These are phyloP conservation scores for Saiga tatarica DNA, from an alignment of 2,113 vertebrate genomes.

Conservation along the genomic window DNA sequence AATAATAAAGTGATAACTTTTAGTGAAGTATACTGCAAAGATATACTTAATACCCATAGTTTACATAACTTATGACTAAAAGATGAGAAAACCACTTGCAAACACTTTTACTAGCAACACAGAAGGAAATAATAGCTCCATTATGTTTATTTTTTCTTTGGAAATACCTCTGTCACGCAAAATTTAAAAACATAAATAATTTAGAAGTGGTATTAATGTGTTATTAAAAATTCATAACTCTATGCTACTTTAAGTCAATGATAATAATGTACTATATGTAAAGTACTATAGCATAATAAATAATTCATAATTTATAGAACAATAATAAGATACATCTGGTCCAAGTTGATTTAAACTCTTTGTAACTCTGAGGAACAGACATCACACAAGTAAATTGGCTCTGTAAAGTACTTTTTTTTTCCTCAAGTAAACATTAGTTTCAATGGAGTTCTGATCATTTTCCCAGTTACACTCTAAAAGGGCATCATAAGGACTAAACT, in stretches of 20 bases:
- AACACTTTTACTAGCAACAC: not conserved
- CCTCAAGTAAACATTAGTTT: constrained; percentile 79
- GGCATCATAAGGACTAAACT: constrained; percentile 92
- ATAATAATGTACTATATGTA: not conserved
- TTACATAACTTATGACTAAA: not conserved
- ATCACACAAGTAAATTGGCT: constrained; percentile 74
- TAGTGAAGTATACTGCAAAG: not conserved
- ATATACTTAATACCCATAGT: not conserved
- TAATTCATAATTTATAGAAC: not conserved
- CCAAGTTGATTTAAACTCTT: not conserved
- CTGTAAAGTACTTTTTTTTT: constrained; percentile 68
- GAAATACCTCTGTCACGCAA: not conserved
- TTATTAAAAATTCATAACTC: not conserved
- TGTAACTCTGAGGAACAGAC: not conserved
- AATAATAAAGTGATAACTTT: not conserved
- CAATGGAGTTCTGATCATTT: constrained; percentile 80
- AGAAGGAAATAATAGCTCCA: not conserved
- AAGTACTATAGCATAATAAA: not conserved
- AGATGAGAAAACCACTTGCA: not conserved
- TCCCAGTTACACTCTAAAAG: constrained; percentile 91
- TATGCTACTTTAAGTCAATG: not conserved
- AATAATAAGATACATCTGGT: not conserved
- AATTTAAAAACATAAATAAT: not conserved
- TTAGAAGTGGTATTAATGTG: not conserved
- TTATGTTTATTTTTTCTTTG: not conserved